These are phyloP conservation scores for Poecilia velifera DNA, from an alignment of 2,797 vertebrate species.

Conservation along the genomic window DNA sequence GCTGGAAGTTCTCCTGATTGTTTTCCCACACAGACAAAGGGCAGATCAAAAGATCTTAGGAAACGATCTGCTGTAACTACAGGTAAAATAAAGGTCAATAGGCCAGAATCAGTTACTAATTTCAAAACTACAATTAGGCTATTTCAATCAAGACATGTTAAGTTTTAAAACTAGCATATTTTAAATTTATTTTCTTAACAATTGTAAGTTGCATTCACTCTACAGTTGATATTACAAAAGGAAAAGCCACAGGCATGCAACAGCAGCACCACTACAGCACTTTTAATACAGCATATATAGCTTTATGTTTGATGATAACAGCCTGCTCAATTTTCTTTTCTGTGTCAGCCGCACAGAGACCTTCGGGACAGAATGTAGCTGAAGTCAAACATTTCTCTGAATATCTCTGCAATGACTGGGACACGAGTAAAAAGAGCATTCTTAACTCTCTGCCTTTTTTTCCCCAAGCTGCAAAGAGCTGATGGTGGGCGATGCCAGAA, in stretches of 20 bases:
- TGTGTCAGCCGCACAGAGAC: neutral
- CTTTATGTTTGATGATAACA: conserved; percentile 2
- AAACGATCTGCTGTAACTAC: too few relatives aligned
- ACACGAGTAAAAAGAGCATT: neutral
- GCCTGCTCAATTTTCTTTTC: neutral
- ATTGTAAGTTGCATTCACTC: neutral
- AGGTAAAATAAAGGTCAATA: too few relatives aligned
- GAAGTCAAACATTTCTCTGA: conserved; percentile 11
- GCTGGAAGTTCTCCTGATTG: too few relatives aligned
- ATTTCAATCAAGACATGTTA: too few relatives aligned
- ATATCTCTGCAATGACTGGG: neutral
- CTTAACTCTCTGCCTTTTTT: neutral
- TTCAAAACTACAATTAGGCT: too few relatives aligned
- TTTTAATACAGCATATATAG: conserved; percentile 5
- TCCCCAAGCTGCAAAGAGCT: neutral
- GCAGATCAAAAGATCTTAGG: too few relatives aligned
- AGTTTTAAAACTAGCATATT: too few relatives aligned
- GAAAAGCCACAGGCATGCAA: neutral
- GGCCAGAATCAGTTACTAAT: too few relatives aligned
- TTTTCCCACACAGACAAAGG: too few relatives aligned
- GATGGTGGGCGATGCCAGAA: neutral
- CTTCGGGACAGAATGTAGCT: conserved; percentile 14
- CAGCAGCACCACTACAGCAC: neutral
- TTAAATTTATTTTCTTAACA: too few relatives aligned
- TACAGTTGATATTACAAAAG: neutral